Evolutionary conservation across 2,797 vertebrate genomes (phyloP).

Genomic region (Gambusia yucatana): DNA sequence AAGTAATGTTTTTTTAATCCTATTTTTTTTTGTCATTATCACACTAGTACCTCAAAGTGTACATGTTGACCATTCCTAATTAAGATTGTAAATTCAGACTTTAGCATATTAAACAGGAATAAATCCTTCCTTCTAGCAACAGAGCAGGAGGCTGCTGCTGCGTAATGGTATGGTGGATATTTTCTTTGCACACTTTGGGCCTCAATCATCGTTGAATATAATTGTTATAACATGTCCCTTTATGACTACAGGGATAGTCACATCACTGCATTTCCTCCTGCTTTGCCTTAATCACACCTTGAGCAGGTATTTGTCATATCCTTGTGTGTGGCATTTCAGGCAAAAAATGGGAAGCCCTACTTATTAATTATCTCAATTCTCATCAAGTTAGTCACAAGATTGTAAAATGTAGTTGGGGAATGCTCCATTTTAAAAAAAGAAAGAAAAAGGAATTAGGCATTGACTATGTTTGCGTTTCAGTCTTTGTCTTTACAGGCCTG

Average conservation of each 20-base stretch:
- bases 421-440: slow-evolving; percentile 10
- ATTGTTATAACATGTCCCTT: not conserved
- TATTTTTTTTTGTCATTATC: no score
- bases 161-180: not conserved
- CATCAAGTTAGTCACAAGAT: slow-evolving; percentile 46
- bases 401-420: slow-evolving; percentile 3
- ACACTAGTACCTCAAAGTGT: no score
- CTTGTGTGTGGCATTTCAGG: slow-evolving; percentile 38
- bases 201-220: not conserved
- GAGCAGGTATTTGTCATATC: slow-evolving; percentile 39
- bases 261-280: not conserved
- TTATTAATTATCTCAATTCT: slow-evolving; percentile 32
- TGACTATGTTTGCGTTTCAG: slow-evolving; percentile 49
- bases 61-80: not conserved
- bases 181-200: not conserved
- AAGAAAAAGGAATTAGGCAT: slow-evolving; percentile 44
- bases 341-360: slow-evolving; percentile 54
- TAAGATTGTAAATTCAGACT: not conserved
- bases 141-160: not conserved
- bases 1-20: no score
- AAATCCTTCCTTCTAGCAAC: not conserved
- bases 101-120: not conserved
- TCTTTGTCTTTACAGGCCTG: slow-evolving; percentile 22
- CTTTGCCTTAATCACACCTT: slow-evolving; percentile 27
- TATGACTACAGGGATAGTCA: not conserved